These are phyloP conservation scores for Chelonus insularis DNA, from an alignment of 1,140 invertebrate genomes.

Conservation along the genomic window DNA sequence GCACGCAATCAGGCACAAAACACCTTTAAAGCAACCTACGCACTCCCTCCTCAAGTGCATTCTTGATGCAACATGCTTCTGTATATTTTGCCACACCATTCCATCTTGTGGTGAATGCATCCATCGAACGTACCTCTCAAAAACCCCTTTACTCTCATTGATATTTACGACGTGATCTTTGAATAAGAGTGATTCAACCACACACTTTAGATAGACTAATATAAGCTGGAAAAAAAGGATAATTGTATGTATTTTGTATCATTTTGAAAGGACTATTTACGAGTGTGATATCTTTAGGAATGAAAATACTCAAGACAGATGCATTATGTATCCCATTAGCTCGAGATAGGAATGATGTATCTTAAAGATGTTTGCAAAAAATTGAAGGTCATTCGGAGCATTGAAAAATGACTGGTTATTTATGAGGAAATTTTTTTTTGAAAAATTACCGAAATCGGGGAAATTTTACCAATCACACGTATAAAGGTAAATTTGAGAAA, in stretches of 20 bases:
- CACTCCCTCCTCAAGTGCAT: neutral
- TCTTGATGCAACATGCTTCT: neutral
- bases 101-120: neutral
- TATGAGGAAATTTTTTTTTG: too few species aligned
- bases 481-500: too few species aligned
- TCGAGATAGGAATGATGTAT: too few species aligned
- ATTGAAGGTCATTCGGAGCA: too few species aligned
- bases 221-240: neutral
- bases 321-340: too few species aligned
- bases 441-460: too few species aligned
- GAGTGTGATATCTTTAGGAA: too few species aligned
- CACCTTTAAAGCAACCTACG: slow-evolving; percentile 12
- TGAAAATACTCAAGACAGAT: too few species aligned
- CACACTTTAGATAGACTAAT: neutral
- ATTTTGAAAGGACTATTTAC: neutral
- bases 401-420: too few species aligned
- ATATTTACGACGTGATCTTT: slow-evolving; percentile 2
- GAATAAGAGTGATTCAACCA: slow-evolving; percentile 1
- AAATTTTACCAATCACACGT: too few species aligned
- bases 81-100: slow-evolving; percentile 4
- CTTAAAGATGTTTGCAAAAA: too few species aligned
- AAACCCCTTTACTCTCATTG: neutral
- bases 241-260: neutral
- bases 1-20: slow-evolving; percentile 17
- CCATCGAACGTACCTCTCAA: slow-evolving; percentile 7